Evolutionary conservation across 2,888 invertebrate species (phyloP).

Genomic region (Apamea anceps): DNA sequence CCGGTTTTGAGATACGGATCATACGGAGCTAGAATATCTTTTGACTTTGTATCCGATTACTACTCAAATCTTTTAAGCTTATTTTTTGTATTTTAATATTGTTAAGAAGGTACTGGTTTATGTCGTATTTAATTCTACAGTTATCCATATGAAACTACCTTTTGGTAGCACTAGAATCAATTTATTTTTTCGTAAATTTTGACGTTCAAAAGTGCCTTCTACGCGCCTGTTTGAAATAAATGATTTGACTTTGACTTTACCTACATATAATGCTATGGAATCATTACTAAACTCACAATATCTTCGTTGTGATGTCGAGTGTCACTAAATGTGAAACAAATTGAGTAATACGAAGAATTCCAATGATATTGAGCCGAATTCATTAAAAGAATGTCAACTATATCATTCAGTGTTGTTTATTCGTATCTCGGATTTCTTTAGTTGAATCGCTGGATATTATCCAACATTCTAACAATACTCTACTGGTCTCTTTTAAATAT

Average conservation of each 20-base stretch:
- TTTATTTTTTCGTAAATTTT: no score
- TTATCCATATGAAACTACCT: neutral
- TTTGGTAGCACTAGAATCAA: no score
- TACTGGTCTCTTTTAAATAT: neutral
- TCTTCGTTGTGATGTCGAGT: neutral
- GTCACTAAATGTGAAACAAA: neutral
- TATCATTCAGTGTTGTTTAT: conserved; percentile 1
- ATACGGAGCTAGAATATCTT: neutral
- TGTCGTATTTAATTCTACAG: neutral
- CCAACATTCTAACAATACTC: neutral
- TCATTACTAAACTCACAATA: neutral
- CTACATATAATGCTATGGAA: neutral
- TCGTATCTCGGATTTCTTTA: neutral
- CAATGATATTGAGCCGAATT: conserved; percentile 3
- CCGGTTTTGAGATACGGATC: conserved; percentile 6
- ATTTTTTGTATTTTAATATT: neutral
- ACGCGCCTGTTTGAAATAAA: no score
- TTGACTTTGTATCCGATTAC: conserved; percentile 9
- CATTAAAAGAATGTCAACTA: neutral
- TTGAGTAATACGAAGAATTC: neutral
- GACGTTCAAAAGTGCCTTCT: no score
- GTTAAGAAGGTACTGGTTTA: no score
- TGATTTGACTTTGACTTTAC: no score
- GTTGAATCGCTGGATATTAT: conserved; percentile 26
- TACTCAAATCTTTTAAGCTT: neutral